These are phyloP conservation scores for Listronotus oregonensis DNA, from an alignment of 1,140 invertebrate species.

Conservation along the genomic window DNA sequence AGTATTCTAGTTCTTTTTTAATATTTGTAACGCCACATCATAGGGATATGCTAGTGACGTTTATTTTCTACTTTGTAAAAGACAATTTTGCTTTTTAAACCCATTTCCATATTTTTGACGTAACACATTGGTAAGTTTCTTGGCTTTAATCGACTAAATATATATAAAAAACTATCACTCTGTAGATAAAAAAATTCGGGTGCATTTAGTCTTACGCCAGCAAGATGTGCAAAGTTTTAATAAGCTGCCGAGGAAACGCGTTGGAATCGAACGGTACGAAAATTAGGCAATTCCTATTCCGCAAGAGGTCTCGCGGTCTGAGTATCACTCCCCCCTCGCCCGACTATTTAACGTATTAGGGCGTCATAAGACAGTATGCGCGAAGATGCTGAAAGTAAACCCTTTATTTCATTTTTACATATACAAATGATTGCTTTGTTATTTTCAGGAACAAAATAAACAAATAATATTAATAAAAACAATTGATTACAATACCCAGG, in stretches of 20 bases:
- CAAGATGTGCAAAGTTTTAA: constrained; percentile 29
- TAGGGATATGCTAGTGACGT: too few relatives aligned
- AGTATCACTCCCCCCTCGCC: constrained; percentile 23
- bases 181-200: constrained; percentile 3
- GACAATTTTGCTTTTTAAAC: too few relatives aligned
- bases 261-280: constrained; percentile 24
- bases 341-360: constrained; percentile 31
- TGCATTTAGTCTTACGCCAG: constrained; percentile 5
- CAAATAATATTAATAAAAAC: too few relatives aligned
- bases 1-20: too few relatives aligned
- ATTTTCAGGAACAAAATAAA: too few relatives aligned
- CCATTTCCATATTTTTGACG: too few relatives aligned
- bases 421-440: too few relatives aligned
- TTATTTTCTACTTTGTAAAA: too few relatives aligned
- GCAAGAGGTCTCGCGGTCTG: constrained; percentile 12
- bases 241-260: constrained; percentile 17
- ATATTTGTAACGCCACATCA: too few relatives aligned
- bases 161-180: not conserved
- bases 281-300: constrained; percentile 29
- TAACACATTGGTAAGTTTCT: too few relatives aligned
- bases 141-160: too few relatives aligned
- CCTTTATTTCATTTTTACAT: not conserved
- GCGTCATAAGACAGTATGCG: constrained; percentile 18
- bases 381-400: constrained; percentile 6
- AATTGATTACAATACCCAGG: too few relatives aligned